A percentile compares a stretch with the other conserved stretches of the same genome.
Conservation (phyloP, 2,797 vertebrate genomes). For the Falco columbarius region DNA sequence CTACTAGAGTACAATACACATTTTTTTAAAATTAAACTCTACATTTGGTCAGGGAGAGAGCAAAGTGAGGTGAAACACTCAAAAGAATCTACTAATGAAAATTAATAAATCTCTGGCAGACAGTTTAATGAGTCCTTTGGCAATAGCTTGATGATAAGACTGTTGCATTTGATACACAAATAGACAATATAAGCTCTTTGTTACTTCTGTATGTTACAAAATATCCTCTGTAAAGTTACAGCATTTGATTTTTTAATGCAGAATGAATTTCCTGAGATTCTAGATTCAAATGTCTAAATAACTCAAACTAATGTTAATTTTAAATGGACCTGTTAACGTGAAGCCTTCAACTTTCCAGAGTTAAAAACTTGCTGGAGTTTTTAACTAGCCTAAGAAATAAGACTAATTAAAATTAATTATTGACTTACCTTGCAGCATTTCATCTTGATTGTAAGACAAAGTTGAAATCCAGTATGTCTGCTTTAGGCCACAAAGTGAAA, state of each 20-base stretch:
- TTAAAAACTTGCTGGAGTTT: neutral
- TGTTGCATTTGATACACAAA: neutral
- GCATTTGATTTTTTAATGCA: neutral
- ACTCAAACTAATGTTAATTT: neutral
- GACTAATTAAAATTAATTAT: neutral
- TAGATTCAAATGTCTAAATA: slow-evolving; percentile 3
- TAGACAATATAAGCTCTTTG: neutral
- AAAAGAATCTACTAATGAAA: neutral
- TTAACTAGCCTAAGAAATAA: neutral
- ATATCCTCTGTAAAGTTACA: neutral
- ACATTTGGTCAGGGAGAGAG: neutral
- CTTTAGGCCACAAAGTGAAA: neutral
- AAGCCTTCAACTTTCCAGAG: neutral
- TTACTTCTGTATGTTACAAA: neutral
- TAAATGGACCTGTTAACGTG: neutral
- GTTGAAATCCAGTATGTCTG: neutral
- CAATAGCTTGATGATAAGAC: neutral
- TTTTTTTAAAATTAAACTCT: slow-evolving; percentile 7
- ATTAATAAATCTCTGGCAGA: neutral
- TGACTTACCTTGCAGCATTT: neutral
- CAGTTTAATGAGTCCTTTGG: neutral
- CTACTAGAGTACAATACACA: neutral
- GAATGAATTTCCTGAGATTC: neutral
- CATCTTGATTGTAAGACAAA: neutral
- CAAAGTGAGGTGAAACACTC: neutral